Base-by-base conservation (phyloP, 2,797 vertebrate genomes). In the Rhadinocentrus ornatus region DNA sequence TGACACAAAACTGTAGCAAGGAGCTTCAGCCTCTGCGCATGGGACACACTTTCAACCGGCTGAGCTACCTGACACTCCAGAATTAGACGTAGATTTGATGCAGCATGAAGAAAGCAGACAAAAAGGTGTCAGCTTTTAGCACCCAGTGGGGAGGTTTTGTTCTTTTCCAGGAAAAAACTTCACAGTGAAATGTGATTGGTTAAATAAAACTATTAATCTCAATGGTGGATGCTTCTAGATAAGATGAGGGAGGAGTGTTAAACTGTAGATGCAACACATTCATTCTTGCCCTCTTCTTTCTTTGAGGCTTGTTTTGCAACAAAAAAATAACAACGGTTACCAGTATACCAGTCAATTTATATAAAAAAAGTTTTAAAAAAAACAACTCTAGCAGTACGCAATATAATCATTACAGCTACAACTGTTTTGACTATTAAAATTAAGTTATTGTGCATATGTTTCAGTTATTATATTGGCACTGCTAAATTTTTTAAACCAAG, bases 111-210 rank as follows among this genome's bases (percentile, higher is more conserved):
- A 32, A 58, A 71, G 59, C 32, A 70, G 60, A 75, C 58, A 72
- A 65, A 44, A 54, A 54, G 52, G 52, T 78, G 83, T 83, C 78
- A 75, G 68, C 60, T 75, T 84, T 69, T 16, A 75, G 70, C 71
- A 44, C 68, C 68, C 78, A 75, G 66, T 32, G 2, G 82, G 78
- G 66, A 73, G 70, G 59, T 81, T 86, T 78, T 78, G 68, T 80
- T 84, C 73, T 65, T 71, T 85, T 82, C 74, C 77, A 71, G 69
- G 77, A 75, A 85, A 81, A 77, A 83, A 80, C 68, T 73, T 82
- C 77, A 69, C 48, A 77, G 66, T 37, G 35, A 71, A 80, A 77
- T 78, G 79, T 82, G 75, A 64, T 67, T 32, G 64, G 70, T 66
- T 66, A 79, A 73, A 78, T 83, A 69, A 80, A 84, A 83, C 73